Conservation (phyloP, 1,140 invertebrate species). For the Macrostomum lignano region DNA sequence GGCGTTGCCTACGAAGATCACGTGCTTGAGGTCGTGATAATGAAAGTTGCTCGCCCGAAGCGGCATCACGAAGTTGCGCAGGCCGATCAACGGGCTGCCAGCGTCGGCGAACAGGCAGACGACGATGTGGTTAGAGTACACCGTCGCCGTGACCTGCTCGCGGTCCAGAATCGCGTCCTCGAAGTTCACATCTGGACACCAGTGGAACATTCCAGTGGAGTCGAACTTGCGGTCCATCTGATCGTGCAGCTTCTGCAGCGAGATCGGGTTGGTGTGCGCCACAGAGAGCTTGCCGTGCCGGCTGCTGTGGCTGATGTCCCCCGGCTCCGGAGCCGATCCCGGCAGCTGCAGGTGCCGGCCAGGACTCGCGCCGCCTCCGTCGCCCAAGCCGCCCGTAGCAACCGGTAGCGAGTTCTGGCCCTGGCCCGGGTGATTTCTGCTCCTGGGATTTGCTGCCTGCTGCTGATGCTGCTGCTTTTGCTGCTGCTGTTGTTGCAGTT, state of each 20-base stretch:
- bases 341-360: too few species aligned
- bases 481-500: too few species aligned
- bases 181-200: slow-evolving; percentile 75
- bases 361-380: too few species aligned
- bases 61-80: slow-evolving; percentile 13
- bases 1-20: slow-evolving; percentile 83
- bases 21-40: slow-evolving; percentile 89
- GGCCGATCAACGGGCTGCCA: slow-evolving; percentile 68
- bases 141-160: slow-evolving; percentile 93
- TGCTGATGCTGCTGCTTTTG: too few species aligned
- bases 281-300: slow-evolving; percentile 5
- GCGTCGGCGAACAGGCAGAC: slow-evolving; percentile 87
- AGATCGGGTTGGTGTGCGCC: too few species aligned
- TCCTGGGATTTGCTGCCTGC: too few species aligned
- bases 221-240: slow-evolving; percentile 32
- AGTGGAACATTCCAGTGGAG: slow-evolving; percentile 98
- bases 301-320: slow-evolving; percentile 7
- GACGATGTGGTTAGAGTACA: slow-evolving; percentile 84
- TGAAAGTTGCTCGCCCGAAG: slow-evolving; percentile 67
- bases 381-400: too few species aligned
- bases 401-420: too few species aligned
- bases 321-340: too few species aligned
- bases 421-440: too few species aligned
- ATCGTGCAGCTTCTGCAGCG: too few species aligned
- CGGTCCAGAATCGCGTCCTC: slow-evolving; percentile 83